Conservation (phyloP, 1,140 invertebrate genomes). For the Teleogryllus occipitalis region DNA sequence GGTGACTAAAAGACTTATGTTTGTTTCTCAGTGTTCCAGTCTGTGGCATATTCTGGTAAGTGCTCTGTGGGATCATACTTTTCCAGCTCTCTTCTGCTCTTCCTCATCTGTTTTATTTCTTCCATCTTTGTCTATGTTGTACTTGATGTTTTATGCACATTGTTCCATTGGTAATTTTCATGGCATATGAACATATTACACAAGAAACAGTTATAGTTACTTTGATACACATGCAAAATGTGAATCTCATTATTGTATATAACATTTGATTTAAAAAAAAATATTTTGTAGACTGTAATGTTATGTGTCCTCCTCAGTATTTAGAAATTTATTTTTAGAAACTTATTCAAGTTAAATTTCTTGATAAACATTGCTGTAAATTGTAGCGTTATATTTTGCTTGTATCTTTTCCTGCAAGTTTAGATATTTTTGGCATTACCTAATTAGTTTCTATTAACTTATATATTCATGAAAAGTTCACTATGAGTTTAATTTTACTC, state of each 20-base stretch:
- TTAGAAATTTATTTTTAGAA: not conserved
- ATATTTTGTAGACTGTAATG: not conserved
- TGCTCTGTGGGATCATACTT: slow-evolving; percentile 31
- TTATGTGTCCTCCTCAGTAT: not conserved
- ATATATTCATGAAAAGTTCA: not conserved
- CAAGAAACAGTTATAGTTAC: not conserved
- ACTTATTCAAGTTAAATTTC: not conserved
- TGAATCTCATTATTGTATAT: not conserved
- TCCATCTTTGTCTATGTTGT: not conserved
- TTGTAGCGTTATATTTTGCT: not conserved
- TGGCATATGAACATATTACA: not conserved
- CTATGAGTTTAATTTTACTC: not conserved
- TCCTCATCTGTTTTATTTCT: not conserved
- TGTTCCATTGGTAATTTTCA: not conserved
- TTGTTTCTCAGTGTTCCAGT: slow-evolving; percentile 73
- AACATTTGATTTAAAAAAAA: not conserved
- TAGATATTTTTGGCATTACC: not conserved
- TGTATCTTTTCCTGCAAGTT: not conserved
- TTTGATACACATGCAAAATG: not conserved
- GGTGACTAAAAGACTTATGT: slow-evolving; percentile 26
- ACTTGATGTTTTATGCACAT: slow-evolving; percentile 5
- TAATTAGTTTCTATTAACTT: not conserved
- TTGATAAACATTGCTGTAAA: not conserved
- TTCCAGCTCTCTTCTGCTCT: slow-evolving; percentile 3
- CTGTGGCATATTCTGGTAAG: slow-evolving; percentile 89